Conservation (phyloP, 2,888 invertebrate genomes). For the Ophion obscuratus region DNA sequence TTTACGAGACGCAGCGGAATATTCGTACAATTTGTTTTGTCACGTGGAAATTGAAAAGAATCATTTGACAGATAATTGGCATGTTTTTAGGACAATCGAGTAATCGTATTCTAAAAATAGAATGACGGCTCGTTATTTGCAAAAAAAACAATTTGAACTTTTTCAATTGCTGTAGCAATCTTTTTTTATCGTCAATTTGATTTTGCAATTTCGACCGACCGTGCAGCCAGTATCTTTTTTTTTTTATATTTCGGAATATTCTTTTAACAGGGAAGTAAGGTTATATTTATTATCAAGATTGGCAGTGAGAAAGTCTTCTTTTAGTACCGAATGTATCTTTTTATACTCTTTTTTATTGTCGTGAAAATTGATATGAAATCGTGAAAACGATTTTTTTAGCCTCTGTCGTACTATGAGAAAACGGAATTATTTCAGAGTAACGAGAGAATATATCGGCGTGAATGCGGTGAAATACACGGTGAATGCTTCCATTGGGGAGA, state of each 20-base stretch:
- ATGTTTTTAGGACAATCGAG: background rate
- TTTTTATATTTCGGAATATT: no score
- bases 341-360: background rate
- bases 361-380: background rate
- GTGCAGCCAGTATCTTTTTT: no score
- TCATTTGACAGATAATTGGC: background rate
- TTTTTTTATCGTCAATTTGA: background rate
- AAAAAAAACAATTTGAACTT: background rate
- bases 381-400: background rate
- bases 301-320: background rate
- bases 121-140: background rate
- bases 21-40: background rate
- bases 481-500: slow-evolving; percentile 38
- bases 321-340: background rate
- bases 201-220: background rate
- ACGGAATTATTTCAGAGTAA: background rate
- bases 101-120: no score
- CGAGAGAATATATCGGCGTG: slow-evolving; percentile 28
- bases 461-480: slow-evolving; percentile 31
- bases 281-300: background rate
- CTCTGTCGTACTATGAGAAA: background rate
- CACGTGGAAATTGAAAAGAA: background rate
- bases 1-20: background rate
- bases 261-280: no score
- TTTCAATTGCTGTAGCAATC: background rate